A percentile compares a stretch with the other conserved stretches of the same genome.
These are phyloP conservation scores for Lepetodrilus schrolli DNA, from an alignment of 2,888 invertebrate species.

Conservation along the genomic window DNA sequence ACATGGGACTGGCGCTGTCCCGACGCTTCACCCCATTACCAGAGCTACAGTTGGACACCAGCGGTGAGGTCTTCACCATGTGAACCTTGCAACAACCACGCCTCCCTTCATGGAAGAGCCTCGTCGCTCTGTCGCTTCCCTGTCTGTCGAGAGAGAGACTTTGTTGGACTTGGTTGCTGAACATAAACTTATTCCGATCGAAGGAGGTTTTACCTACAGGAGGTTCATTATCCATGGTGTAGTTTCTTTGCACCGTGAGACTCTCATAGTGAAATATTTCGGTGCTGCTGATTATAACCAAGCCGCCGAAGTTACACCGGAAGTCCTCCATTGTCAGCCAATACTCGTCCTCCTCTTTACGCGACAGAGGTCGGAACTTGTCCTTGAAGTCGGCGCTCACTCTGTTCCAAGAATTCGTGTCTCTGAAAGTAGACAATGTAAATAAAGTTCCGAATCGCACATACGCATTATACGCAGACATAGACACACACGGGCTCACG, in stretches of 20 bases:
- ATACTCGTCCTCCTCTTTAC: conserved; percentile 66
- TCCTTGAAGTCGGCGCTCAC: conserved; percentile 63
- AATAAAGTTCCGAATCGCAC: neutral
- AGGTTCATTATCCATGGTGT: conserved; percentile 31
- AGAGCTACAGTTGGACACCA: neutral
- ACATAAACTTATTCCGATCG: neutral
- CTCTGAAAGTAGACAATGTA: conserved; percentile 46
- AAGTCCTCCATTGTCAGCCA: conserved; percentile 69
- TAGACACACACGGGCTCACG: too few species aligned
- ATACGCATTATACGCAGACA: neutral
- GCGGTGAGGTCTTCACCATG: neutral
- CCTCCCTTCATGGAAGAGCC: neutral
- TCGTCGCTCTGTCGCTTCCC: neutral
- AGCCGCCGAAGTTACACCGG: conserved; percentile 67
- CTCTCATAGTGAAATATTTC: conserved; percentile 62
- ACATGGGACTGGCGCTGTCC: too few species aligned
- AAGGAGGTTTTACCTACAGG: neutral
- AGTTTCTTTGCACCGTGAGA: conserved; percentile 53
- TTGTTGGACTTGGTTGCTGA: neutral
- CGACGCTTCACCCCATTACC: too few species aligned
- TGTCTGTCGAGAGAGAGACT: neutral
- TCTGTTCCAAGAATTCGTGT: conserved; percentile 60
- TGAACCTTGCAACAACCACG: neutral
- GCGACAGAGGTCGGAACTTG: conserved; percentile 58
- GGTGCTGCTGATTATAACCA: conserved; percentile 64